These are phyloP conservation scores for Sebastes oblongus DNA, from an alignment of 2,797 vertebrate species.

Conservation along the genomic window DNA sequence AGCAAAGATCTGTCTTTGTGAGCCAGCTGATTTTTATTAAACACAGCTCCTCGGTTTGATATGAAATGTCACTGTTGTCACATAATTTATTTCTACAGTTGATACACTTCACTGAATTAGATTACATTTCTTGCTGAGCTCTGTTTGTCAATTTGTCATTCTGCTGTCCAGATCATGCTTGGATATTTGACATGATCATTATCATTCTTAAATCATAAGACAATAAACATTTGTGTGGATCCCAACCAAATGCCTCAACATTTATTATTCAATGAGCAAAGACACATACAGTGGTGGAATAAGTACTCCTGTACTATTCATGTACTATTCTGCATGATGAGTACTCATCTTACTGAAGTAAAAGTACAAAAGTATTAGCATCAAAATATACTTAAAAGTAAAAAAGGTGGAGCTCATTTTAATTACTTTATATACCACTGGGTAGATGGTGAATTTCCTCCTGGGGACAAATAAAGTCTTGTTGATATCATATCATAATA, in stretches of 20 bases:
- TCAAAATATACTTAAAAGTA: no score
- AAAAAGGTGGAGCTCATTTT: no score
- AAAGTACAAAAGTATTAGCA: no score
- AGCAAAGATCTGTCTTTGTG: conserved; percentile 17
- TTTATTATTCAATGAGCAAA: neutral
- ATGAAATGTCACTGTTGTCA: neutral
- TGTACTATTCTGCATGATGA: no score
- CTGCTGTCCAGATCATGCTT: neutral
- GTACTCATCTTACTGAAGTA: no score
- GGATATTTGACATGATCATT: neutral
- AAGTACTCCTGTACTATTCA: no score
- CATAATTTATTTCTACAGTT: neutral
- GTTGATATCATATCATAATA: no score
- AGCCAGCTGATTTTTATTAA: neutral
- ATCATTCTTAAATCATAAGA: neutral
- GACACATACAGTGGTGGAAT: neutral
- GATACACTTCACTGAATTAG: neutral
- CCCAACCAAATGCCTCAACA: neutral
- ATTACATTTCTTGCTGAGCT: neutral
- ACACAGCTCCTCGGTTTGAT: neutral
- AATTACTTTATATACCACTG: no score
- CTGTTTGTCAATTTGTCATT: neutral
- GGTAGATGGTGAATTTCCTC: no score
- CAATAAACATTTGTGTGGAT: neutral
- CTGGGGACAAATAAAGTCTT: no score